phyloP scores from a whole-genome alignment of 2,113 vertebrate genomes.

The Malurus cyaneus region DNA sequence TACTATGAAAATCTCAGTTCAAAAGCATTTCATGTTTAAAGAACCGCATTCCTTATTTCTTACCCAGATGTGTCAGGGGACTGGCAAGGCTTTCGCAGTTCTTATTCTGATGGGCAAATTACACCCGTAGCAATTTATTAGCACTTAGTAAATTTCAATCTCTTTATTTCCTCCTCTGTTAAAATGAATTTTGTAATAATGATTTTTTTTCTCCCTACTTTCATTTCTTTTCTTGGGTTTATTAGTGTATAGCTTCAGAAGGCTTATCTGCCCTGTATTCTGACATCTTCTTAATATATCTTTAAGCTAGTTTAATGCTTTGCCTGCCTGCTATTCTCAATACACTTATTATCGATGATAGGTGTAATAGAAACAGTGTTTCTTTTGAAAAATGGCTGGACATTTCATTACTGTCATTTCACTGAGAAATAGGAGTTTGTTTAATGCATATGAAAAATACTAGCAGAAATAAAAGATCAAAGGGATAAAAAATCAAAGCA shows the following conservation, averaged over 20 bases:
- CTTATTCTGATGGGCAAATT: neutral
- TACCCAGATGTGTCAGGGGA: neutral
- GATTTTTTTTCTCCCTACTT: neutral
- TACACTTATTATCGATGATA: conserved; percentile 42
- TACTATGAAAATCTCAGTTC: neutral
- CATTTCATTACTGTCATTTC: conserved; percentile 31
- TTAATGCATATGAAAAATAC: conserved; percentile 41
- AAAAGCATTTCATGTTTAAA: neutral
- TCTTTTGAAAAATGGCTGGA: conserved; percentile 46
- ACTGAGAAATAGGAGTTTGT: neutral
- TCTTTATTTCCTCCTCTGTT: neutral
- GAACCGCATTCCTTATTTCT: neutral
- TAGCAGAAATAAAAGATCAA: conserved; percentile 41
- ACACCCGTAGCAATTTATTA: neutral
- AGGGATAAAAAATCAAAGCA: conserved; percentile 34
- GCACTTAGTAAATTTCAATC: neutral
- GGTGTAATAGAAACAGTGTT: conserved; percentile 47
- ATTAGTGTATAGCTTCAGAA: conserved; percentile 12
- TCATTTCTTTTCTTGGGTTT: conserved; percentile 9
- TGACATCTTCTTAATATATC: conserved; percentile 23
- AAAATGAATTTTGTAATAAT: conserved; percentile 32
- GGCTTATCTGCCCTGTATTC: conserved; percentile 29
- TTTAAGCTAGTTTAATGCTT: conserved; percentile 40
- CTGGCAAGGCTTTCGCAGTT: neutral
- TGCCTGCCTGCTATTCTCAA: neutral